Evolutionary conservation across 2,888 invertebrate genomes (phyloP).

Genomic region (Rhamnusium bicolor): DNA sequence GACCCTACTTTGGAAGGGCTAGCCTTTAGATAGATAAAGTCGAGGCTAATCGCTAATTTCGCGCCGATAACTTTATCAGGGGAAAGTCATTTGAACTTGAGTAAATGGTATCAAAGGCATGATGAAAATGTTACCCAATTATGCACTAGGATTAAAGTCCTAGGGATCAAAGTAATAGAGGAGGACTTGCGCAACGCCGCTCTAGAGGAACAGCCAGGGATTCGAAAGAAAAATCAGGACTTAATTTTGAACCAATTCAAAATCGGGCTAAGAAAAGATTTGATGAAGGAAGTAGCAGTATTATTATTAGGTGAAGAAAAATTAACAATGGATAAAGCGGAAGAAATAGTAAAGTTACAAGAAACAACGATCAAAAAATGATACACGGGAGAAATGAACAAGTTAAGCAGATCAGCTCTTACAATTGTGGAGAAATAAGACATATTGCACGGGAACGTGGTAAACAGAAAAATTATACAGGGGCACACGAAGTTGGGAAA

Average conservation of each 20-base stretch:
- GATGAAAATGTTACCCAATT: constrained; percentile 33
- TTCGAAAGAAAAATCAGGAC: constrained; percentile 23
- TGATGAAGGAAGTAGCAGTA: constrained; percentile 10
- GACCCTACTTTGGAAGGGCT: too few species aligned
- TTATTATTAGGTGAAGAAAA: neutral
- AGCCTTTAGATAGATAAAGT: too few species aligned
- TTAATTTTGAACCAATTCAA: too few species aligned
- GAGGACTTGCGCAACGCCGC: constrained; percentile 5
- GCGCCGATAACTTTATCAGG: neutral
- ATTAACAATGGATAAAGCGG: neutral
- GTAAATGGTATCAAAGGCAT: constrained; percentile 23
- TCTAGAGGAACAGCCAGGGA: constrained; percentile 12
- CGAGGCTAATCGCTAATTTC: too few species aligned
- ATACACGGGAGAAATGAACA: neutral
- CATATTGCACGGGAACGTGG: too few species aligned
- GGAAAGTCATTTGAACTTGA: neutral
- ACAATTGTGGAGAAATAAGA: neutral
- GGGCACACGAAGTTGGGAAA: too few species aligned
- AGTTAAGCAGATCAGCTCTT: neutral
- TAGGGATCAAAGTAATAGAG: constrained; percentile 18
- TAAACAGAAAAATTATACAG: too few species aligned
- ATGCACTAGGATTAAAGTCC: constrained; percentile 17
- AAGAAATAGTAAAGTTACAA: too few species aligned
- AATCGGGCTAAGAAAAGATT: constrained; percentile 23
- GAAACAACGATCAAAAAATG: neutral